A percentile compares a stretch with the other conserved stretches of the same genome.
phyloP scores from a whole-genome alignment of 1,140 invertebrate species.

The Apocrypta bakeri region DNA sequence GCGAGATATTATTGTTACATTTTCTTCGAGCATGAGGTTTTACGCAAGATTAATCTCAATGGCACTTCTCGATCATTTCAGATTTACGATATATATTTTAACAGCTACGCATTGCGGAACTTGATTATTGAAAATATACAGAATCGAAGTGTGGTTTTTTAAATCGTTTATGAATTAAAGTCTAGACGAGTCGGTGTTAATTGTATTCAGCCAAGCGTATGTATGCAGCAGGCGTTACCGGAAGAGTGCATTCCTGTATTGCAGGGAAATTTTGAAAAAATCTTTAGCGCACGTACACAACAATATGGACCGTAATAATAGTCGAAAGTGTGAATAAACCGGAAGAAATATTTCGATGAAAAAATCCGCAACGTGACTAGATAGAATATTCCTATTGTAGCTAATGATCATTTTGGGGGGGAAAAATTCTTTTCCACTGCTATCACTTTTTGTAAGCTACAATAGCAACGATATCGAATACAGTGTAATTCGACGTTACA shows the following conservation, averaged over 20 bases:
- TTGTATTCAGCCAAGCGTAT: neutral
- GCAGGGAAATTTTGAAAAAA: neutral
- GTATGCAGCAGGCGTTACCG: neutral
- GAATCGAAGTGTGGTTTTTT: neutral
- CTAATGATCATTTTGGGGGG: constrained; percentile 21
- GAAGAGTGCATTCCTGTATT: neutral
- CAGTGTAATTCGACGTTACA: too few relatives aligned
- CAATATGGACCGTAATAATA: constrained; percentile 32
- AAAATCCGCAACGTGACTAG: constrained; percentile 33
- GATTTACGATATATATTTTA: too few relatives aligned
- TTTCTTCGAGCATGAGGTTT: too few relatives aligned
- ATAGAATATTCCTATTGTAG: constrained; percentile 37
- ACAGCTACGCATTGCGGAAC: too few relatives aligned
- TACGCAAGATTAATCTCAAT: too few relatives aligned
- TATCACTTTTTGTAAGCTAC: too few relatives aligned
- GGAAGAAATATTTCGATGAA: constrained; percentile 30
- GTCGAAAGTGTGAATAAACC: constrained; percentile 28
- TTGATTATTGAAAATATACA: neutral
- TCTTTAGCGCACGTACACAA: neutral
- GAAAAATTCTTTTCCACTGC: constrained; percentile 55
- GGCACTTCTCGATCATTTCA: too few relatives aligned
- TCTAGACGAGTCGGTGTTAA: neutral
- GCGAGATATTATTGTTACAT: too few relatives aligned
- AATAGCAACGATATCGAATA: too few relatives aligned
- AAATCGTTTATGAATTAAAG: neutral